Evolutionary conservation across 2,888 invertebrate genomes (phyloP).

Genomic region (Sturmia bella): DNA sequence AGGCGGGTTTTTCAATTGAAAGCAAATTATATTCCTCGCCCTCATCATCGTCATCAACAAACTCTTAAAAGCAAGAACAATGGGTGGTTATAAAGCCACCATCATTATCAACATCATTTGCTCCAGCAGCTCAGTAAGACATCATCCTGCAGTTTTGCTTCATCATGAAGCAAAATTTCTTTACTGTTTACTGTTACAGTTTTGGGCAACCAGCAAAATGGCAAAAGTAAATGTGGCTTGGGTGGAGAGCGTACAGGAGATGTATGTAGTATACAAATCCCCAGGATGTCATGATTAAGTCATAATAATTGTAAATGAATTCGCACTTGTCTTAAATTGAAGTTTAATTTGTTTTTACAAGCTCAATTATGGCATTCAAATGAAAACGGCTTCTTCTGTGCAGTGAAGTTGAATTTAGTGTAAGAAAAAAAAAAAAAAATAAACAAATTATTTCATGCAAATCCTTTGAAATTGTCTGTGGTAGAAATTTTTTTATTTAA

Average conservation of each 20-base stretch:
- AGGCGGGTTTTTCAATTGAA: conserved; percentile 57
- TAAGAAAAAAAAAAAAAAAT: not conserved
- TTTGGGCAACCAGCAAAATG: conserved; percentile 12
- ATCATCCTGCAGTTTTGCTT: conserved; percentile 60
- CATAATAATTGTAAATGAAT: conserved; percentile 62
- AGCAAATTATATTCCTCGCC: conserved; percentile 28
- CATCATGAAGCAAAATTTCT: conserved; percentile 50
- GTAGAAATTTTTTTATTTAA: not conserved
- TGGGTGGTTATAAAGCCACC: conserved; percentile 53
- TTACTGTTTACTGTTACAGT: conserved; percentile 38
- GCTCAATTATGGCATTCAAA: conserved; percentile 73
- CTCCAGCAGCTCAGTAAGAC: conserved; percentile 17
- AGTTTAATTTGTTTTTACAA: conserved; percentile 81
- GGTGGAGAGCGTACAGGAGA: conserved; percentile 5
- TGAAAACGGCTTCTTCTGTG: conserved; percentile 63
- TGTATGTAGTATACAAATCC: conserved; percentile 46
- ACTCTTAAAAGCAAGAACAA: conserved; percentile 31
- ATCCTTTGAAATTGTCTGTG: conserved; percentile 31
- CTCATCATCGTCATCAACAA: conserved; percentile 8
- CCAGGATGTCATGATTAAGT: conserved; percentile 70
- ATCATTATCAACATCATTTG: too few species aligned
- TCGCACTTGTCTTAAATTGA: conserved; percentile 74
- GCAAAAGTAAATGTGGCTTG: conserved; percentile 16
- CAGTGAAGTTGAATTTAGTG: conserved; percentile 8
- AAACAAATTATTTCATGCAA: conserved; percentile 10